Evolutionary conservation across 2,888 invertebrate species (phyloP).

Genomic region (Latrodectus hesperus): DNA sequence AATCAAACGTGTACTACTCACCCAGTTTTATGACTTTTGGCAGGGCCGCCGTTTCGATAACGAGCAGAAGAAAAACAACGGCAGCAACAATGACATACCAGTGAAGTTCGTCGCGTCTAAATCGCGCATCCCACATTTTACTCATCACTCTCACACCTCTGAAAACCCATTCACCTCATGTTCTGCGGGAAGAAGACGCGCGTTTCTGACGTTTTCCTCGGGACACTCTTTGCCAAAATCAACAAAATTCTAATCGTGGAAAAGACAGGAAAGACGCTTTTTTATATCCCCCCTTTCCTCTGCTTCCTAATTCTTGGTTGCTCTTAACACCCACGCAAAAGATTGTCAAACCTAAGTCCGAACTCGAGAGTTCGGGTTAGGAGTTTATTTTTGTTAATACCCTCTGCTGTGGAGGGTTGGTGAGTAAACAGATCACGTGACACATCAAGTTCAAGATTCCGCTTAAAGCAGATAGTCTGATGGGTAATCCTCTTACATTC

Average conservation of each 20-base stretch:
- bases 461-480: too few species aligned
- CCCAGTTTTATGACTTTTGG: conserved; percentile 47
- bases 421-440: too few species aligned
- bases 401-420: not conserved
- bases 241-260: conserved; percentile 31
- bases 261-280: not conserved
- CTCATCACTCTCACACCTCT: not conserved
- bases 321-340: conserved; percentile 28
- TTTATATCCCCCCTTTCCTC: not conserved
- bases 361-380: conserved; percentile 2
- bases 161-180: conserved; percentile 16
- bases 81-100: not conserved
- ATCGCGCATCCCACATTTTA: not conserved
- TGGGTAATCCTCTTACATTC: too few species aligned
- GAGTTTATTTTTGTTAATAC: conserved; percentile 6
- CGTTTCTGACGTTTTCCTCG: not conserved
- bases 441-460: too few species aligned
- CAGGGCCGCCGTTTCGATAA: conserved; percentile 8
- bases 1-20: conserved; percentile 13
- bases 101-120: not conserved
- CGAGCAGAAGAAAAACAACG: conserved; percentile 7
- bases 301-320: not conserved
- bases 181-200: not conserved
- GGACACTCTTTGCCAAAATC: conserved; percentile 36
- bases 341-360: not conserved